Percentiles rank a stretch among this genome's conserved stretches.
These are phyloP conservation scores for Heliocidaris erythrogramma DNA, from an alignment of 35 echinoderm and acorn worm species.

Conservation along the genomic window DNA sequence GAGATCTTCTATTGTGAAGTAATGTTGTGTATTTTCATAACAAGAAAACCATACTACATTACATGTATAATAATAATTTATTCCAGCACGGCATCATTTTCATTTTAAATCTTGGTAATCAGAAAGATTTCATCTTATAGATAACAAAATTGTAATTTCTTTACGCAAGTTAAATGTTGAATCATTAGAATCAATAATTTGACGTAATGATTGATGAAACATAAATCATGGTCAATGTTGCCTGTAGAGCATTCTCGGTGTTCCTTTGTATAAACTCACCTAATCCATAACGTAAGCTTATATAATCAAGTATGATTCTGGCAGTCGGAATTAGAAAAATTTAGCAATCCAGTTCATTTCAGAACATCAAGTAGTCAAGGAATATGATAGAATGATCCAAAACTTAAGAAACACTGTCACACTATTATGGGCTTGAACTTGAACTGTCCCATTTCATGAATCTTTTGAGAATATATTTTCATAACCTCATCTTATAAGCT, in stretches of 20 bases:
- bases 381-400: neutral
- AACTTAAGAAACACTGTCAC: neutral
- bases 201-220: neutral
- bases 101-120: neutral
- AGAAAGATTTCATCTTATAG: neutral
- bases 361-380: neutral
- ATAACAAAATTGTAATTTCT: too few species aligned
- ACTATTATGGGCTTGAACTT: neutral
- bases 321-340: neutral
- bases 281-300: neutral
- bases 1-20: too few species aligned
- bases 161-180: neutral
- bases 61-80: too few species aligned
- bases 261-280: too few species aligned
- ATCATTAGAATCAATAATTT: too few species aligned
- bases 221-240: neutral
- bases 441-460: neutral
- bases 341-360: neutral
- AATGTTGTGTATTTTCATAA: too few species aligned
- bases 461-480: too few species aligned
- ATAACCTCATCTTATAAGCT: conserved; percentile 28
- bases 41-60: too few species aligned
- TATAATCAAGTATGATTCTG: too few species aligned
- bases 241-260: too few species aligned
- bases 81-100: neutral